Percentiles rank a stretch among this genome's conserved stretches.
Conservation (phyloP, 2,888 invertebrate species). For the Aphelenchoides bicaudatus region DNA sequence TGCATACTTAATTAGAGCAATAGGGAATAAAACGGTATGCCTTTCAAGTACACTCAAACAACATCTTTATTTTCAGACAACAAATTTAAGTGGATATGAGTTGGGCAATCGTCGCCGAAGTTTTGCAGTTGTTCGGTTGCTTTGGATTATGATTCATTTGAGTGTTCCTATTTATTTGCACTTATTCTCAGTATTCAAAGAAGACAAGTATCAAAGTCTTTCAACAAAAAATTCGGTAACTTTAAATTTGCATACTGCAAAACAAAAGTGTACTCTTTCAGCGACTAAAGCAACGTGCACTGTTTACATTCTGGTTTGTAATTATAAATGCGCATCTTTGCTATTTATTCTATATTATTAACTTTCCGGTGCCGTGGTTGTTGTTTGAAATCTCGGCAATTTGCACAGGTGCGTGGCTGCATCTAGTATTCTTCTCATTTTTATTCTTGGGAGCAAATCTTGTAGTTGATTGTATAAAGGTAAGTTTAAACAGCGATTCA, state of each 20-base stretch:
- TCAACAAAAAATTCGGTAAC: too few relatives aligned
- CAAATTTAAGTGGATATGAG: conserved; percentile 38
- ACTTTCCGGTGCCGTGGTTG: conserved; percentile 28
- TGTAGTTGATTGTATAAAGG: conserved; percentile 19
- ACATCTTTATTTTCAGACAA: conserved; percentile 35
- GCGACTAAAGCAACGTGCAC: conserved; percentile 15
- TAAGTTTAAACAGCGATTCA: conserved; percentile 18
- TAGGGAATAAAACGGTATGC: conserved; percentile 3
- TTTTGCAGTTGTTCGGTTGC: conserved; percentile 41
- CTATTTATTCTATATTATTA: conserved; percentile 34
- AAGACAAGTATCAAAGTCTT: neutral
- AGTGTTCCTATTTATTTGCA: conserved; percentile 34
- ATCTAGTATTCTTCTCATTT: conserved; percentile 33
- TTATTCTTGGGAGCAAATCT: conserved; percentile 22
- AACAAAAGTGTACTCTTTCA: too few relatives aligned
- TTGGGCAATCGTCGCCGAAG: conserved; percentile 47
- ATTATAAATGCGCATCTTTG: conserved; percentile 31
- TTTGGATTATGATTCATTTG: conserved; percentile 35
- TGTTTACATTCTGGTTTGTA: conserved; percentile 27
- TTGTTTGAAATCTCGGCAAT: conserved; percentile 31
- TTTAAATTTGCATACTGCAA: too few relatives aligned
- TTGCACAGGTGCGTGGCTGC: conserved; percentile 38
- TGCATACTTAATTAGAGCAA: neutral
- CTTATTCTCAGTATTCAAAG: conserved; percentile 36
- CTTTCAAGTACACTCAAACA: neutral